Conservation (phyloP, 2,113 vertebrate species). For the Stomatorhinus ivindoensis region DNA sequence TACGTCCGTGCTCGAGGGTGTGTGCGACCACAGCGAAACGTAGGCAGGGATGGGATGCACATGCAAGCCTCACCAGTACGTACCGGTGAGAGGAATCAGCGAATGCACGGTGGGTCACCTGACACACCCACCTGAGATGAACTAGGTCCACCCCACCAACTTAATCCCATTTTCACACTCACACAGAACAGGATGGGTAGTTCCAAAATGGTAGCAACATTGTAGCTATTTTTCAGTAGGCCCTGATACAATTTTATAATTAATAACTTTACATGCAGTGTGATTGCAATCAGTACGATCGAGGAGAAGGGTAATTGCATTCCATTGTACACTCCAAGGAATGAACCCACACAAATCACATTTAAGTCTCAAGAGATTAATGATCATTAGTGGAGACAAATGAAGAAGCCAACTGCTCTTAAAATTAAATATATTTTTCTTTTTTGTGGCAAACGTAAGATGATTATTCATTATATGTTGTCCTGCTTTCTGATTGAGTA, state of each 20-base stretch:
- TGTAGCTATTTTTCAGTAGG: neutral
- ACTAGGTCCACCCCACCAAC: neutral
- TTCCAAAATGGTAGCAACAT: neutral
- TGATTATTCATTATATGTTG: neutral
- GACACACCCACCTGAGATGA: neutral
- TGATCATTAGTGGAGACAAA: neutral
- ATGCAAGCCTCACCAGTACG: neutral
- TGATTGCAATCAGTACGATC: constrained; percentile 1
- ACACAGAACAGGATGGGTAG: neutral
- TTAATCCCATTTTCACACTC: neutral
- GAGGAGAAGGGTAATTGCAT: neutral
- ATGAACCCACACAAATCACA: neutral
- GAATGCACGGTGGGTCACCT: neutral
- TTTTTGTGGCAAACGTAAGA: neutral
- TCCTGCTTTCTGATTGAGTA: neutral
- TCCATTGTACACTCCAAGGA: neutral
- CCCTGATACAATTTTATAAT: neutral
- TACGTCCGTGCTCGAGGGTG: neutral
- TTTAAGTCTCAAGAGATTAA: constrained; percentile 3
- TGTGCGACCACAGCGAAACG: neutral
- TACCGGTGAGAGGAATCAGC: neutral
- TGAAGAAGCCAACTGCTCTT: neutral
- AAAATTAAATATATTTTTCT: neutral
- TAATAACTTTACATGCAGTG: neutral
- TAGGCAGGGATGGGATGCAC: neutral